Base-by-base conservation (phyloP, 2,797 vertebrate genomes). In the Smutsia temminckii region DNA sequence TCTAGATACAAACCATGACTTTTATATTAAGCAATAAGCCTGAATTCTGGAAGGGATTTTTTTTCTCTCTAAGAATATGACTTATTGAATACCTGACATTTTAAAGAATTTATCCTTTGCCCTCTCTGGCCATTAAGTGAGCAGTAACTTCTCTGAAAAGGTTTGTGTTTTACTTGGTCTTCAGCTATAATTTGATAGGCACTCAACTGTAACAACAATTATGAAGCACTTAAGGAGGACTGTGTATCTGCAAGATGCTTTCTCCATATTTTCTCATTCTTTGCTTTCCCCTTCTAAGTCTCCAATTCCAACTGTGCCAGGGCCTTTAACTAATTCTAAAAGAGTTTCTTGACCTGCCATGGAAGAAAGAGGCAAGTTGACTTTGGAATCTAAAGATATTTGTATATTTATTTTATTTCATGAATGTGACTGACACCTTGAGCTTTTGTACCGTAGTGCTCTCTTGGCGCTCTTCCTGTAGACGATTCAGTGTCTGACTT, bases 1-100 rank as follows among this genome's bases (percentile, higher is more conserved):
- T 25, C 66, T 93, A 78, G 89, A 75, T 17, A 23, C 40, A n/a
- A 93, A 64, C 53, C 61, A 14, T 80, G 81, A 79, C 57, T 96
- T 96, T 94, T 89, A 61, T 89, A 78, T 96, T 84, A 83, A 84
- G 40, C 87, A 95, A 81, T 92, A 94, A 95, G 21, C 32, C n/a
- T 87, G 55, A 74, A 87, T 95, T 91, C 61, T 81, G 29, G n/a
- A 79, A 93, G 17, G n/a, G 29, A 71, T 55, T 74, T 71, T 14
- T 14, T 63, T 87, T 78, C 51, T 66, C 63, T 87, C 77, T 81
- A 93, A 96, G 79, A 96, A 77, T 81, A 89, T 94, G 74, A 59
- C 84, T 95, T 91, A 94, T 49, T 77, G 86, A 94, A 93, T 88
- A 89, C 46, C 51, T 96, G 93, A 96, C 84, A 94, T 97, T 97